Evolutionary conservation across 2,797 vertebrate genomes (phyloP), one percentile per base, ranked within the genome.

Genomic region (Menidia menidia): DNA sequence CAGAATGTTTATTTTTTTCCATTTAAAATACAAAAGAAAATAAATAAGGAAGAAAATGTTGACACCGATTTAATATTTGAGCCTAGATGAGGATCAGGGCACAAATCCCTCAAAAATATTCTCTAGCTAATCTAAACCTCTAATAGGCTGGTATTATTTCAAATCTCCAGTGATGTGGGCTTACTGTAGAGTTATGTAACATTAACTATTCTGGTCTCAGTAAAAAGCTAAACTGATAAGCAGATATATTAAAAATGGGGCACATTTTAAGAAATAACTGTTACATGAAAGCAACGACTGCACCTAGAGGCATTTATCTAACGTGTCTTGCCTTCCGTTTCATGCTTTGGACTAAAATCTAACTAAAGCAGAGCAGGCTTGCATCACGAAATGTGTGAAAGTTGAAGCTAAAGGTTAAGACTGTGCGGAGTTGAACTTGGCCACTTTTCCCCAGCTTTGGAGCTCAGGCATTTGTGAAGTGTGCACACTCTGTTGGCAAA

Each of bases 1-100:
- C 58, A 89, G 81, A 78, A 90, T 77, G 61, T 92, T 92, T 92
- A 89, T 92, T 91, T 85, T 48, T 51, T 70, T 89, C 59, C 86
- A 92, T 83, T 85, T 86, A 75, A 84, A 84, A 84, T 86, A 92
- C 87, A 92, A 91, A 90, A 72, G 30, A 25, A 71, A 50, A 60
- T 25, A 25, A 25, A 25, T 25, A 25, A 25, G 11, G 13, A 68
- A 79, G 77, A 71, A 48, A 71, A 51, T 44, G 18, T 79, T 58
- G 73, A 84, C 81, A 89, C 82, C 41, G 77, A 76, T 66, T 87
- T 80, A 79, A 85, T 78, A 63, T 85, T 58, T 60, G 60, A 82
- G 64, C 76, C 68, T 70, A 57, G 73, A 83, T 68, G 72, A 83
- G 61, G 63, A 75, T 80, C 33, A 69, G 82, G 83, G 73, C 74